Conservation (phyloP, 2,797 vertebrate species). For the Sphenodon punctatus region DNA sequence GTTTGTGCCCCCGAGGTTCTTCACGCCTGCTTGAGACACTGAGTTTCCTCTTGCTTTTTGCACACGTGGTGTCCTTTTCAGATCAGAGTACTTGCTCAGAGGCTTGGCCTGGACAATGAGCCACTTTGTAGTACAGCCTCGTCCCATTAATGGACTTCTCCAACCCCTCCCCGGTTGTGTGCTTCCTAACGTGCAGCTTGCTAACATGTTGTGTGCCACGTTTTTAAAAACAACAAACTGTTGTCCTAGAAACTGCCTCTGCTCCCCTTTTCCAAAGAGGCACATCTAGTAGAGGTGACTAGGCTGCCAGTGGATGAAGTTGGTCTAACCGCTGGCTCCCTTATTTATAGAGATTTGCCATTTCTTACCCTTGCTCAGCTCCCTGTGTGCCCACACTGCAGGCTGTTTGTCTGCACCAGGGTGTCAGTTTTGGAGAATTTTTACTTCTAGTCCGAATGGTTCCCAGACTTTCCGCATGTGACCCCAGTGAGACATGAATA, state of each 20-base stretch:
- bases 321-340: background rate
- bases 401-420: too few species aligned
- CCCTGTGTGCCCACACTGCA: background rate
- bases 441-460: too few species aligned
- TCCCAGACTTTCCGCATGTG: too few species aligned
- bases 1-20: too few species aligned
- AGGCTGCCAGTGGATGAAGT: background rate
- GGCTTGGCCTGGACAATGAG: background rate
- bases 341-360: background rate
- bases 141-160: too few species aligned
- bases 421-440: too few species aligned
- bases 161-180: too few species aligned
- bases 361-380: background rate
- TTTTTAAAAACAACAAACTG: background rate
- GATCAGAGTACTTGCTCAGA: background rate
- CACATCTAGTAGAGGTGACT: too few species aligned
- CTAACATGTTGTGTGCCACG: background rate
- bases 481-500: too few species aligned
- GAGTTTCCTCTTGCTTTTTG: background rate
- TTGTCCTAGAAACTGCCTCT: background rate
- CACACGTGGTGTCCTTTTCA: background rate
- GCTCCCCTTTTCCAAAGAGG: background rate
- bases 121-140: background rate
- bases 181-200: background rate
- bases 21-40: too few species aligned